Evolutionary conservation across 2,797 vertebrate species (phyloP), one percentile per base, ranked within the genome.

Genomic region (Enteromius afrohamiltoni): DNA sequence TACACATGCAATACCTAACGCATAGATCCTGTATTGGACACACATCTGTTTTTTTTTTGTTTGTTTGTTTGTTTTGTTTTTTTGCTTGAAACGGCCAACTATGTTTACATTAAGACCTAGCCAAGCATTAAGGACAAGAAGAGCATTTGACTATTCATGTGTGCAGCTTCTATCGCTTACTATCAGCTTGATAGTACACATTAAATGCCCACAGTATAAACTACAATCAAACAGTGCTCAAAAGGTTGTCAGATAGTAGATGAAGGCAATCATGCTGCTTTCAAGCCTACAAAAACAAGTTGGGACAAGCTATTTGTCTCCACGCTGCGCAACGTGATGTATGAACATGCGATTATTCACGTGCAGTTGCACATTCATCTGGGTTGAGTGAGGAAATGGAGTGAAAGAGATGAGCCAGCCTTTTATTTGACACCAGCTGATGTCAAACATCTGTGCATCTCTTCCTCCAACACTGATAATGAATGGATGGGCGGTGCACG

Each of bases 371-470:
- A 78, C 79, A 73, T 80, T 58, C 68, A 80, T 82, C 47, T n/a
- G 21, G 42, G 74, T 26, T 83, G 78, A 84, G 23, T 67, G 45
- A 45, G 71, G 67, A 77, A 82, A 83, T 73, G n/a, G 73, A 78
- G 65, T 83, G 23, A 83, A 80, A 69, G 31, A 74, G 65, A 83
- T 71, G 69, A 86, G 45, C 42, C 71, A 85, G 79, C 42, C 40
- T 49, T 83, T 86, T 71, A 79, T 77, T 74, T 71, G 81, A 86
- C 80, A 77, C 71, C 64, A 80, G 83, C 86, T 77, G 75, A 87
- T 84, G 83, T 82, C 76, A 88, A 81, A 87, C 83, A 87, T 87
- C 83, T 85, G 77, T 74, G 40, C 64, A 45, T 79, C 80, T 81
- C 34, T 71, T 65, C 40, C 34, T 70, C 78, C 29, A 79, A 78